A percentile compares a stretch with the other conserved stretches of the same genome.
These are phyloP conservation scores for Osmoderma eremita DNA, from an alignment of 2,888 invertebrate species.

Conservation along the genomic window DNA sequence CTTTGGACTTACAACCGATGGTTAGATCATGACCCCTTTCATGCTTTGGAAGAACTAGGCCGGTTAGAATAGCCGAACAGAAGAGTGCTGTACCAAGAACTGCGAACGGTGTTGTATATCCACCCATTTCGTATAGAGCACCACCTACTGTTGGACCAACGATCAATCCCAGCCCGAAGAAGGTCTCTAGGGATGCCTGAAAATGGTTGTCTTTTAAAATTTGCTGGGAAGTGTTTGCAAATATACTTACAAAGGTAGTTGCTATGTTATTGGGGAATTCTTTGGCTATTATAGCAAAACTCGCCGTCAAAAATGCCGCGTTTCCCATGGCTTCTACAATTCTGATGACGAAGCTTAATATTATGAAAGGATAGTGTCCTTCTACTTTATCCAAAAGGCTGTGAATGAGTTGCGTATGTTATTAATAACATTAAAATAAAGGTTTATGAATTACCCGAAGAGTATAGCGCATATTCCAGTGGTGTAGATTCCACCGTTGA, in stretches of 20 bases:
- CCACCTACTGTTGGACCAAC: conserved; percentile 93
- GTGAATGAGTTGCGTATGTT: conserved; percentile 44
- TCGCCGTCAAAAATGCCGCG: conserved; percentile 86
- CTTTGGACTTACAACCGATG: conserved; percentile 69
- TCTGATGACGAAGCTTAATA: conserved; percentile 80
- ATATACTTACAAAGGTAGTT: conserved; percentile 80
- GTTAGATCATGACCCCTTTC: conserved; percentile 69
- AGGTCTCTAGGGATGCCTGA: conserved; percentile 84
- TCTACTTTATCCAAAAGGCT: conserved; percentile 77
- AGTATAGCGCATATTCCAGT: conserved; percentile 85
- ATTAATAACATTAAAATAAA: not conserved
- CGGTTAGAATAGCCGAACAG: conserved; percentile 78
- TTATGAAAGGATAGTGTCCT: conserved; percentile 78
- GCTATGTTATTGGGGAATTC: conserved; percentile 89
- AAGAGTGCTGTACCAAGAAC: conserved; percentile 81
- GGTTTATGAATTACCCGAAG: conserved; percentile 70
- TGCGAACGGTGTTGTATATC: conserved; percentile 83
- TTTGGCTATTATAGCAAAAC: conserved; percentile 87
- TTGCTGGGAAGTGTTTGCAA: conserved; percentile 10
- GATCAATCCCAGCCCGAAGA: conserved; percentile 87
- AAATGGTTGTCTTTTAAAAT: no score
- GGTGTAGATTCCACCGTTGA: conserved; percentile 84
- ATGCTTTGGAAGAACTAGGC: conserved; percentile 76
- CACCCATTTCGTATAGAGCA: conserved; percentile 80
- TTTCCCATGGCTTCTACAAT: conserved; percentile 88